Conservation (phyloP, 2,888 invertebrate species). For the Caenorhabditis doughertyi region DNA sequence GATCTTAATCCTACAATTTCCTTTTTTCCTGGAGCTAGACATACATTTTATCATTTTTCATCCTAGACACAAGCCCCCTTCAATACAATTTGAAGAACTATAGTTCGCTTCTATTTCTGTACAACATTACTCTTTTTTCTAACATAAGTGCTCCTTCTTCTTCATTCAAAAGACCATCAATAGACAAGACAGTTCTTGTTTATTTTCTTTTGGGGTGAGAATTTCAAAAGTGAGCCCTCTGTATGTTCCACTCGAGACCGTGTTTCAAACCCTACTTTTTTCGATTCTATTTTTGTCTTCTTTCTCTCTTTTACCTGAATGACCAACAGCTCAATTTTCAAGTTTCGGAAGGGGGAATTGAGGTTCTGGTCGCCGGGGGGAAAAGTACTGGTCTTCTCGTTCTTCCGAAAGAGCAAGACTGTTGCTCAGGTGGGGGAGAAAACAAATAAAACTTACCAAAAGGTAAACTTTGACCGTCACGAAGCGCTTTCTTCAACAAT, state of each 20-base stretch:
- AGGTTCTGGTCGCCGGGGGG: constrained; percentile 22
- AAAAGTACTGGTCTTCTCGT: constrained; percentile 38
- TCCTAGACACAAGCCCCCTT: too few relatives aligned
- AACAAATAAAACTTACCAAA: constrained; percentile 54
- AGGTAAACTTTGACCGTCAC: constrained; percentile 61
- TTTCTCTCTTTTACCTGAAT: neutral
- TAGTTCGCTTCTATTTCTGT: too few relatives aligned
- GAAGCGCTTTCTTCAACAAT: constrained; percentile 28
- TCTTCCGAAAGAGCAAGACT: neutral
- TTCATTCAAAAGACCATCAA: constrained; percentile 34
- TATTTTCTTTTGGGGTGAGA: constrained; percentile 44
- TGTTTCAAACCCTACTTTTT: constrained; percentile 53
- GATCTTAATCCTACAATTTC: too few relatives aligned
- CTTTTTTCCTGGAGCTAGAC: neutral
- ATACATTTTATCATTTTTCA: too few relatives aligned
- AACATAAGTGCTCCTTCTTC: constrained; percentile 28
- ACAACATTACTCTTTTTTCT: constrained; percentile 2
- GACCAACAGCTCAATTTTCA: constrained; percentile 38
- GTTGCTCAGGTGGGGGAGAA: constrained; percentile 29
- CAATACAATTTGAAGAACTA: too few relatives aligned
- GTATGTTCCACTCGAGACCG: constrained; percentile 18
- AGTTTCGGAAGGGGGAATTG: constrained; percentile 17
- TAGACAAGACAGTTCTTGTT: constrained; percentile 24
- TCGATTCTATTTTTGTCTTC: constrained; percentile 35
- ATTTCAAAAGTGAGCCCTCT: constrained; percentile 37